These are phyloP conservation scores for Chloebia gouldiae DNA, from an alignment of 2,113 vertebrate genomes.

Conservation along the genomic window DNA sequence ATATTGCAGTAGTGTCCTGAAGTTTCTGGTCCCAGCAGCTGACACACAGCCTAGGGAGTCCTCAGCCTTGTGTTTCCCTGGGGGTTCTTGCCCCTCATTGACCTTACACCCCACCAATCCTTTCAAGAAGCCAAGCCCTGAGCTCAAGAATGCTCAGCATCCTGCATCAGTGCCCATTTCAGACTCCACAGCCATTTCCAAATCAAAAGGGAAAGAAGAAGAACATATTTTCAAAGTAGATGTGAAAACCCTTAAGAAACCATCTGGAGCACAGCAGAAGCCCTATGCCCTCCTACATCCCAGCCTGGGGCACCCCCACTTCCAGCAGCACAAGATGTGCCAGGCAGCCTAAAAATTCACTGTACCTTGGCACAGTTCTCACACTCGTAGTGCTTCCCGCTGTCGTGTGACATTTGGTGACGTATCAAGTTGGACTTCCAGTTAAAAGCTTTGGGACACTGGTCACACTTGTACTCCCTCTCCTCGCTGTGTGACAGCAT, in stretches of 20 bases:
- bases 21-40: neutral
- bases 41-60: neutral
- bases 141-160: neutral
- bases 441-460: constrained; percentile 87
- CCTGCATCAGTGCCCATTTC: neutral
- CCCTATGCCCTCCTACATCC: neutral
- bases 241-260: neutral
- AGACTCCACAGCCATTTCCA: neutral
- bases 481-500: constrained; percentile 92
- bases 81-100: neutral
- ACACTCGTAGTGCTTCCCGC: constrained; percentile 86
- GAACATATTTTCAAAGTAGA: neutral
- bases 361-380: constrained; percentile 89
- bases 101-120: neutral
- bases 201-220: neutral
- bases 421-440: constrained; percentile 88
- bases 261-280: accelerated
- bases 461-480: constrained; percentile 93
- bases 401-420: constrained; percentile 86
- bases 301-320: neutral
- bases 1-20: neutral
- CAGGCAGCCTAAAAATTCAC: constrained; percentile 79
- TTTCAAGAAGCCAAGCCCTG: neutral
- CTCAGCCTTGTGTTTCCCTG: neutral
- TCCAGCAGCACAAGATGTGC: neutral